Conservation (phyloP, 2,113 vertebrate species). For the Urocynchramus pylzowi region DNA sequence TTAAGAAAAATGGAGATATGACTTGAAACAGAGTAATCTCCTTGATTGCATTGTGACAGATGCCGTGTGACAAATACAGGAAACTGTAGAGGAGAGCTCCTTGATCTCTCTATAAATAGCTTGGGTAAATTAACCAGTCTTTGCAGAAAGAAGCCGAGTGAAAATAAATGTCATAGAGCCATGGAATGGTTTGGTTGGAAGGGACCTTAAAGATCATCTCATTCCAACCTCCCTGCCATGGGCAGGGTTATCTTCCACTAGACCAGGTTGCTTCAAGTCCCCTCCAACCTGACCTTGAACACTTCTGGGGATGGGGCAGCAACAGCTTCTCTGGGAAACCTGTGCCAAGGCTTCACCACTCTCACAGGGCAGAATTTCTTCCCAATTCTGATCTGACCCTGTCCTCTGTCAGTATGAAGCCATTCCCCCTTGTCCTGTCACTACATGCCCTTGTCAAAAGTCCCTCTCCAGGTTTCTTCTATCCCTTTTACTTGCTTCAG, state of each 20-base stretch:
- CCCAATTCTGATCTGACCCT: not conserved
- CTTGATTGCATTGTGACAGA: not conserved
- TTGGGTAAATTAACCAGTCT: not conserved
- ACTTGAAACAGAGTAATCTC: not conserved
- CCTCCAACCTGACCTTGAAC: not conserved
- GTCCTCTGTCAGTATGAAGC: not conserved
- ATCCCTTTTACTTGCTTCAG: not conserved
- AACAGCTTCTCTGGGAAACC: not conserved
- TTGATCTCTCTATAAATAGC: not conserved
- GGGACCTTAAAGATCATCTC: not conserved
- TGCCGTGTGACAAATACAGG: not conserved
- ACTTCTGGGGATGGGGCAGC: not conserved
- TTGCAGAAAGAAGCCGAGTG: not conserved
- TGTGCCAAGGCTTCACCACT: not conserved
- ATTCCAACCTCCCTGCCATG: not conserved
- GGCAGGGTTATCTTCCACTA: not conserved
- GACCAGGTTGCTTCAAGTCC: fast-evolving
- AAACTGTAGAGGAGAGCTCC: not conserved
- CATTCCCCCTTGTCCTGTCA: not conserved
- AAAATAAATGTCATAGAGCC: not conserved
- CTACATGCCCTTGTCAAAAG: not conserved
- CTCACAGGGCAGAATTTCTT: not conserved
- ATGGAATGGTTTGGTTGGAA: not conserved
- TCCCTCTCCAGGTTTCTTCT: not conserved
- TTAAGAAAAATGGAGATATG: not conserved